Evolutionary conservation across 2,113 vertebrate genomes (phyloP), one percentile per base, ranked within the genome.

Genomic region (Myxocyprinus asiaticus): DNA sequence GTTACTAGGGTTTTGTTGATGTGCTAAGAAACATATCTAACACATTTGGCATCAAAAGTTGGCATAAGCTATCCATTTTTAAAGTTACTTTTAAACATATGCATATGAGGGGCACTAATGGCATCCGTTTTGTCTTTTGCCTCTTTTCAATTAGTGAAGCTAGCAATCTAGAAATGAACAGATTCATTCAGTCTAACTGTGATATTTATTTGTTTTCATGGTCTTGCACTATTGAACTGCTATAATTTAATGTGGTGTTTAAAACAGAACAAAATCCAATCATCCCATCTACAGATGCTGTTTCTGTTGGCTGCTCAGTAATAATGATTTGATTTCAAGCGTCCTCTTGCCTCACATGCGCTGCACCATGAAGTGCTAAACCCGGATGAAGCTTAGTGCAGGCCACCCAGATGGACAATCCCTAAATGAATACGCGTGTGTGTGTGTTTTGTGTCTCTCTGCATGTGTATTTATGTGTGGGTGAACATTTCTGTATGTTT

Each of bases 201-300:
- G 53, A 72, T 72, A 72, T 79, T 65, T 65, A 72, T 58, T 79
- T 33, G 22, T 33, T 72, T 58, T n/a, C 14, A 14, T 9, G 51
- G 45, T 11, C 44, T 70, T 47, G 59, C 42, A 45, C 67, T 53
- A 15, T 55, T 55, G 67, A 71, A 62, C 33, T 1, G 4, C 47
- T 64, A 9, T 51, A 70, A 71, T 51, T 64, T 17, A n/a, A 71
- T 69, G 33, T 50, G 61, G 58, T 63, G 48, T 55, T 33, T 33
- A 33, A 65, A 58, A 56, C 7, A 53, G 53, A 67, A 50, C 45
- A 55, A 79, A 33, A 71, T 71, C 77, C 50, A 64, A 79, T 79
- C 77, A 64, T 64, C 48, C 67, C 15, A 7, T 66, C 53, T 66
- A 72, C 55, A 58, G 69, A 72, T 72, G 69, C 53, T 45, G 69